Evolutionary conservation across 2,113 vertebrate species (phyloP), one percentile per base, ranked within the genome.

Genomic region (Pseudolaguvia tuberculata): DNA sequence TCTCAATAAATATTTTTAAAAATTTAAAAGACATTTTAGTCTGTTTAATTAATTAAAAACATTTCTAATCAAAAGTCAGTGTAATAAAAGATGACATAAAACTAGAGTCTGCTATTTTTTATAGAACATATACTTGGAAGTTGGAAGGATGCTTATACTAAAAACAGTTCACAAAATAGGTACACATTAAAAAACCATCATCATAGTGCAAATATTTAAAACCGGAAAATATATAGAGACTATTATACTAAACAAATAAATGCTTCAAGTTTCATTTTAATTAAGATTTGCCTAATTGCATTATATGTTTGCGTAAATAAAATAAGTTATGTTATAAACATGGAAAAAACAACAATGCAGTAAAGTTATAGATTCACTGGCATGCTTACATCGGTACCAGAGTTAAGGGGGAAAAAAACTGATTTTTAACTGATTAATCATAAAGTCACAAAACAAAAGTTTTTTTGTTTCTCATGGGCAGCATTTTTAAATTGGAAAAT

Each of bases 1-100:
- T 58, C 39, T 27, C 51, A 76, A 72, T 68, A 31, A 76, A 73
- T 73, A 56, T 71, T 81, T 6, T 78, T 5, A n/a, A n/a, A n/a
- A n/a, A n/a, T n/a, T n/a, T n/a, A n/a, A n/a, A n/a, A n/a, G n/a
- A 59, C 69, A 80, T 52, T 69, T 67, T 75, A 73, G 53, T 78
- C 72, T 35, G 31, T 35, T 35, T 35, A 35, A 35, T 35, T 35
- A 35, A 35, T 6, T 35, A 35, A 35, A 35, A 35, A 6, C 31
- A 35, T 35, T 67, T 74, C 53, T 45, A 29, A 42, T 51, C 66
- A 75, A 45, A 81, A 48, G 6, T 72, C 48, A 55, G 50, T 27
- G 31, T 75, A 71, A 77, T 35, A 53, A 59, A 74, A 75, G n/a
- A 58, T 48, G 29, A n/a, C 45, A 51, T 56, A 45, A 70, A 73